phyloP scores from a whole-genome alignment of 2,113 vertebrate genomes.

The Callipepla squamata region DNA sequence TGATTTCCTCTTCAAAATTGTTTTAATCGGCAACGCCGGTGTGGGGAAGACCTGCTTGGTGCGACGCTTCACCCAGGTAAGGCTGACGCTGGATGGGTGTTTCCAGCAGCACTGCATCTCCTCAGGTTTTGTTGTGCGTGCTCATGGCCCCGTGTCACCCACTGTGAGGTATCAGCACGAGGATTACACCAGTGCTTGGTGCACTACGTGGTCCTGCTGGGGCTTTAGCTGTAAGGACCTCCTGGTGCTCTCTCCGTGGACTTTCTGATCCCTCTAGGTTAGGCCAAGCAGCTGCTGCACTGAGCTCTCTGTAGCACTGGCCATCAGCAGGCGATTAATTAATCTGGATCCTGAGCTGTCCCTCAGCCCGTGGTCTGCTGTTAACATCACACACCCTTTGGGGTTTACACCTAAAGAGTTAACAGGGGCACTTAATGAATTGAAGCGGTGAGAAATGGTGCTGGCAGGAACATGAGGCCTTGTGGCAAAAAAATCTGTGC shows the following conservation, averaged over 20 bases:
- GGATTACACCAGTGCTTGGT: fast-evolving
- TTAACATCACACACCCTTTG: background rate
- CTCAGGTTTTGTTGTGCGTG: fast-evolving
- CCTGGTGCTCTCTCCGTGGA: background rate
- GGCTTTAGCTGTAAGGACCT: background rate
- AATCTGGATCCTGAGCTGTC: background rate
- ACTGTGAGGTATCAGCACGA: fast-evolving
- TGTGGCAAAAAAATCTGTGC: background rate
- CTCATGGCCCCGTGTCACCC: fast-evolving
- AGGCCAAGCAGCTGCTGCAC: background rate
- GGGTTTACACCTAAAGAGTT: background rate
- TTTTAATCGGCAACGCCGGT: conserved; percentile 99
- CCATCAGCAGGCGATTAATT: background rate
- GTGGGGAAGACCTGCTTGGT: conserved; percentile 99
- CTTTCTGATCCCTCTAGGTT: background rate
- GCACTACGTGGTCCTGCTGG: background rate
- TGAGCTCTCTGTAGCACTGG: background rate
- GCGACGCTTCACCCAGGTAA: conserved; percentile 97
- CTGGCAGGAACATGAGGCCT: background rate
- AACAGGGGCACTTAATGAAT: background rate
- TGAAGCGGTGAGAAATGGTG: background rate
- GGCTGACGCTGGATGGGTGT: background rate
- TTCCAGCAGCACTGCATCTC: fast-evolving
- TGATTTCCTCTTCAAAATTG: conserved; percentile 99
- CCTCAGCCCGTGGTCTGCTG: background rate